Conservation (phyloP, 2,797 vertebrate genomes). For the Characodon lateralis region DNA sequence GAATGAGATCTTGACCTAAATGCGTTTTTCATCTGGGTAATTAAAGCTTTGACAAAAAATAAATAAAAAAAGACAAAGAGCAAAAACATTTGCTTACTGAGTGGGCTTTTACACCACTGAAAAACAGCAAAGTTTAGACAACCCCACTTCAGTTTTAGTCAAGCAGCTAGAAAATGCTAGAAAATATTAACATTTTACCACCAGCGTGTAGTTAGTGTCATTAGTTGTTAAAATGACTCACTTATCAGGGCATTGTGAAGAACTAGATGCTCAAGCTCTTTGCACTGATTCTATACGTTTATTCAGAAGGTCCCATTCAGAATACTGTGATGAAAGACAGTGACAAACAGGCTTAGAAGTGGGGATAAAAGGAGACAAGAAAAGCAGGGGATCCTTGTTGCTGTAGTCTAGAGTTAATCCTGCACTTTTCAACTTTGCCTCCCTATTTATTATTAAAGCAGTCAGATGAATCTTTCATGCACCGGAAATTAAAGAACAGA, state of each 20-base stretch:
- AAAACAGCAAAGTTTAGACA: background rate
- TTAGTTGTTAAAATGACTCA: constrained; percentile 11
- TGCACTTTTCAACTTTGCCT: constrained; percentile 67
- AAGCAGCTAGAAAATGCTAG: background rate
- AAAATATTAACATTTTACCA: background rate
- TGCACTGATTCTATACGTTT: constrained; percentile 7
- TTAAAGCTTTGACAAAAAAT: too few relatives aligned
- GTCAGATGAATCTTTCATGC: constrained; percentile 78
- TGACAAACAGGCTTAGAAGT: constrained; percentile 48
- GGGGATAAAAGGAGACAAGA: constrained; percentile 29
- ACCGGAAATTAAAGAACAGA: constrained; percentile 78
- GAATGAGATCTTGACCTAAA: too few relatives aligned
- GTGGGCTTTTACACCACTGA: background rate
- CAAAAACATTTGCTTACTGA: background rate
- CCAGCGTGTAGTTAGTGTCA: background rate
- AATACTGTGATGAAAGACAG: constrained; percentile 24
- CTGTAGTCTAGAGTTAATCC: constrained; percentile 56
- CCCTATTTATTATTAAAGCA: constrained; percentile 76
- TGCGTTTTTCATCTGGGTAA: too few relatives aligned
- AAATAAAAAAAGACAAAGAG: background rate
- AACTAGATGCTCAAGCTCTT: constrained; percentile 14
- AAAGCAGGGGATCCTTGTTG: constrained; percentile 38
- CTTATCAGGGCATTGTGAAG: constrained; percentile 16
- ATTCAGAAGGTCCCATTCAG: constrained; percentile 18
- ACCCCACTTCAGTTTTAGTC: background rate